Evolutionary conservation across 2,888 invertebrate species (phyloP), one percentile per base, ranked within the genome.

Genomic region (Andrena fulva): DNA sequence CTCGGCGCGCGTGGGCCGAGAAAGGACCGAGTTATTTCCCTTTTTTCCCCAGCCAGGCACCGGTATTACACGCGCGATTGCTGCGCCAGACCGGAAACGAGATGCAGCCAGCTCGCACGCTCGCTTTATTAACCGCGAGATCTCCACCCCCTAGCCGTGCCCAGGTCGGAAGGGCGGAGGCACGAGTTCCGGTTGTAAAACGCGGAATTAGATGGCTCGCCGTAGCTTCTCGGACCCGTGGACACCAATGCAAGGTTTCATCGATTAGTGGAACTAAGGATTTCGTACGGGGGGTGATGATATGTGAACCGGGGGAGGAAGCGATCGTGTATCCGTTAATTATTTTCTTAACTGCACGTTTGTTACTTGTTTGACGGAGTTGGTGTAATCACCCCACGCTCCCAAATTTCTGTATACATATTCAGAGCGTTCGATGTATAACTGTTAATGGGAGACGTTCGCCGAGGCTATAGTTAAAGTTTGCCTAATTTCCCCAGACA

Each of bases 31-130:
- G 35, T 20, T 52, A 56, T 52, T 48, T 66, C 33, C 20, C 2
- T 48, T 27, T 60, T 48, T 24, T 66, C 4, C 20, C 10, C n/a
- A 20, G 24, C 29, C 33, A 2, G 24, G 48, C n/a, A 27, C 12
- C 35, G 31, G 60, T 27, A 70, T 76, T 78, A 68, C 50, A 56
- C 59, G 60, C 70, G 60, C 50, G 67, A 74, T 60, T 67, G 48
- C 67, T 48, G 31, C 56, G 4, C 20, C 27, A 67, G 24, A 74
- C 66, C 67, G 27, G 68, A 29, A 66, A 70, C 42, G 33, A 60
- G 62, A 63, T 72, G 56, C 10, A 56, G 24, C 16, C 33, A 20
- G 50, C 62, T 33, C 29, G 31, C 48, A 24, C 50, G 35, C 12
- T 20, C 56, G 24, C 69, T 76, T 70, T 64, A 76, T 70, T 64